Conservation (phyloP, 2,113 vertebrate species). For the Amblyornis subalaris region DNA sequence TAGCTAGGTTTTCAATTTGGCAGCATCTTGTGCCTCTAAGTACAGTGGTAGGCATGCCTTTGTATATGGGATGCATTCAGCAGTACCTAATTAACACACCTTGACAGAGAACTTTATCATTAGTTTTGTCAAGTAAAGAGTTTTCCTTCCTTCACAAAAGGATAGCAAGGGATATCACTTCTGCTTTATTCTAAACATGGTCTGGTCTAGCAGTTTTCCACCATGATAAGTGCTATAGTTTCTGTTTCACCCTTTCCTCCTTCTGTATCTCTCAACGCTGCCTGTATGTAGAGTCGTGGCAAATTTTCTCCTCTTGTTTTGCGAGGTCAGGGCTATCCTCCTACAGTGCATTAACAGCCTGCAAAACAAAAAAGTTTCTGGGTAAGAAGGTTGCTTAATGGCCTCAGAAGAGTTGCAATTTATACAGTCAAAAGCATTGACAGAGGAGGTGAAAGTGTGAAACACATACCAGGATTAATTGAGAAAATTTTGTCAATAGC, state of each 20-base stretch:
- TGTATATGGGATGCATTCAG: not conserved
- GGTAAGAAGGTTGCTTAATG: conserved; percentile 49
- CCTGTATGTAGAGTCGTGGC: conserved; percentile 40
- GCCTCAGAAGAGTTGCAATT: conserved; percentile 56
- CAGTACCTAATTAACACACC: not conserved
- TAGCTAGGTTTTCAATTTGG: not conserved
- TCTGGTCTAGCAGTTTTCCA: not conserved
- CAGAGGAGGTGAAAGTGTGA: conserved; percentile 46
- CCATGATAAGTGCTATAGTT: not conserved
- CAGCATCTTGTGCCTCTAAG: not conserved
- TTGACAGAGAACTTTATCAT: not conserved
- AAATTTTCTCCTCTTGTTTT: conserved; percentile 59
- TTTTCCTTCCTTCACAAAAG: not conserved
- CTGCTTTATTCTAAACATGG: not conserved
- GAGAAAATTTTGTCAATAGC: conserved; percentile 52
- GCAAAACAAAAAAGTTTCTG: conserved; percentile 51
- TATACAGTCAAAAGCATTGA: conserved; percentile 54
- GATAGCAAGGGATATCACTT: not conserved
- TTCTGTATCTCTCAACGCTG: conserved; percentile 18
- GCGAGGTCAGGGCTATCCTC: conserved; percentile 60
- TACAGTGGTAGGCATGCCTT: not conserved
- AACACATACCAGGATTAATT: conserved; percentile 57
- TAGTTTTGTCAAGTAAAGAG: not conserved
- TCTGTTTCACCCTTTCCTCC: not conserved
- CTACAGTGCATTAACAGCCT: conserved; percentile 54